Base-by-base conservation (phyloP, 92 coral and sea anemone species). In the Actinostola sp. region DNA sequence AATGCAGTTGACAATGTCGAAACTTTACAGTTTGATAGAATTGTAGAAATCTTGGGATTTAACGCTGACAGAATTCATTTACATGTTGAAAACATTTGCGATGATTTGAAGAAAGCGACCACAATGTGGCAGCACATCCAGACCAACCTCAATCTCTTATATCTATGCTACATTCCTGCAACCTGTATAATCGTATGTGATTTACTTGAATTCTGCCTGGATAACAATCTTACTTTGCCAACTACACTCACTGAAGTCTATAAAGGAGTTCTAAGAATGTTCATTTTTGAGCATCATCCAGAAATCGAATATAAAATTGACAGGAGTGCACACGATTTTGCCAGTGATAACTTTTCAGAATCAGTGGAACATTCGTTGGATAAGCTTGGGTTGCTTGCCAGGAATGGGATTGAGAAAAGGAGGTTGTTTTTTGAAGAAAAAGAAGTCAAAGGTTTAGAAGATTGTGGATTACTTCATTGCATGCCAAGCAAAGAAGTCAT, bases 31-130 rank as follows among this genome's bases (percentile, higher is more conserved):
- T 80, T 80, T 38, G 75, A 86, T 21, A 42, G 84, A 35, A 31
- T 11, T 30, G 84, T 77, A 31, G 92, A 82, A 54, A 87, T 87
- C 15, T n/a, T 76, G 63, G 84, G 92, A 17, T 87, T 87, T 39
- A 70, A 81, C 0, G 52, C 61, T 14, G 78, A 87, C 20, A 61
- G 67, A 48, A 76, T 82, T 3, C 26, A 76, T 33, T 34, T 65
- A 42, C 82, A 77, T 64, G 76, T 83, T 43, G 11, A 20, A 21
- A 71, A 61, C 15, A 75, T 81, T 32, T 75, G 42, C 1, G n/a
- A n/a, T n/a, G 38, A 70, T 64, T 61, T 75, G 15, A 13, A 7
- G 42, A 15, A 30, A 8, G 5, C 57, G 20, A 38, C 10, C 4
- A 48, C 21, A 36, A 25, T 81, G 28, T 70, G 80, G 86, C 55